Evolutionary conservation across 2,113 vertebrate genomes (phyloP).

Genomic region (Centropus unirufus): DNA sequence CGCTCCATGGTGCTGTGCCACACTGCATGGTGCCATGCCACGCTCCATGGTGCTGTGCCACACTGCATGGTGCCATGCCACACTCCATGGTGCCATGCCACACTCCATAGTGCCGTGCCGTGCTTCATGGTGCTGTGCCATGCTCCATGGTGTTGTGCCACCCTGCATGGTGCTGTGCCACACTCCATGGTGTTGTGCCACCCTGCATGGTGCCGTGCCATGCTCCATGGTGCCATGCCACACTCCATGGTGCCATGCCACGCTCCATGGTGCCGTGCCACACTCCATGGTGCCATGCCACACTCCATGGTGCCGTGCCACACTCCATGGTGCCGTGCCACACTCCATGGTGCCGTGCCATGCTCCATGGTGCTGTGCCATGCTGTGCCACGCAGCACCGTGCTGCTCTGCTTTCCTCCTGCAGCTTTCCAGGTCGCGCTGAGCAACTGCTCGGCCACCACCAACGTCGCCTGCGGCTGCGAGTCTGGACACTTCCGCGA

Average conservation of each 20-base stretch:
- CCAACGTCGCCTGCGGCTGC: conserved; percentile 64
- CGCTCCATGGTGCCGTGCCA: background rate
- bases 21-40: rapidly evolving
- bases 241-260: too few species aligned
- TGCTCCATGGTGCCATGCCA: too few species aligned
- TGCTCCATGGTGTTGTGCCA: background rate
- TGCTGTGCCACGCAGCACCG: rapidly evolving
- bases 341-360: too few species aligned
- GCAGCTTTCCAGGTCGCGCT: conserved; percentile 62
- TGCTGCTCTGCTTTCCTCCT: background rate
- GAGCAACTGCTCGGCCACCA: conserved; percentile 60
- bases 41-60: rapidly evolving
- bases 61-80: background rate
- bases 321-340: too few species aligned
- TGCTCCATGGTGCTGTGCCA: background rate
- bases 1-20: background rate
- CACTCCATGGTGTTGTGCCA: background rate
- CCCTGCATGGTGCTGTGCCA: rapidly evolving
- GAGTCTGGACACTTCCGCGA: background rate
- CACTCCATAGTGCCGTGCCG: rapidly evolving
- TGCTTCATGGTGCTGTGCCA: rapidly evolving
- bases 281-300: background rate
- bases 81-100: too few species aligned
- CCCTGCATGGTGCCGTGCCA: too few species aligned
- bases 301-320: too few species aligned